Evolutionary conservation across 2,797 vertebrate species (phyloP).

Genomic region (Notamacropus eugenii): DNA sequence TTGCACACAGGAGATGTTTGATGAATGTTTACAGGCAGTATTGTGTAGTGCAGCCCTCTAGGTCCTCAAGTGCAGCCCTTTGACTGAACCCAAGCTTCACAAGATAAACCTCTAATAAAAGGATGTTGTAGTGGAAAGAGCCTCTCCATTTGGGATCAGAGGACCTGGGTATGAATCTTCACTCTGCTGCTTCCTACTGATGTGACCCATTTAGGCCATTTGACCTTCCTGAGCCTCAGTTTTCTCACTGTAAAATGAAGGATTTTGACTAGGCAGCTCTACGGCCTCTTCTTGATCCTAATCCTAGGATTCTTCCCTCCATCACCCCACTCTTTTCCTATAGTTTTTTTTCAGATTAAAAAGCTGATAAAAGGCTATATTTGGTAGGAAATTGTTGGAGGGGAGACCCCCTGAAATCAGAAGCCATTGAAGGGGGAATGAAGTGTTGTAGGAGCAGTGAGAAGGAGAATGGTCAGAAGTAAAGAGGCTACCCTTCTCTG

Average conservation of each 20-base stretch:
- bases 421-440: not conserved
- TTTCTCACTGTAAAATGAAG: not conserved
- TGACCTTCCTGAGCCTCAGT: not conserved
- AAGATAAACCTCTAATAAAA: too few species aligned
- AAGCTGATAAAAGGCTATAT: not conserved
- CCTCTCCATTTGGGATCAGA: not conserved
- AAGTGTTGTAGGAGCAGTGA: not conserved
- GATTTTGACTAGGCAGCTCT: not conserved
- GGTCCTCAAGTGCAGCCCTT: too few species aligned
- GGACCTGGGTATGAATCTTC: not conserved
- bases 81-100: too few species aligned
- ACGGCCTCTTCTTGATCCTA: not conserved
- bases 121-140: not conserved
- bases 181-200: not conserved
- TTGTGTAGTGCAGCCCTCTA: not conserved
- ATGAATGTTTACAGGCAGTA: not conserved
- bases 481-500: not conserved
- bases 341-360: not conserved
- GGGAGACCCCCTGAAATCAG: not conserved
- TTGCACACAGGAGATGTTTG: not conserved
- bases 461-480: not conserved
- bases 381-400: not conserved
- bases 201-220: not conserved
- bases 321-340: not conserved
- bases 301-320: not conserved